A percentile compares a stretch with the other conserved stretches of the same genome.
These are phyloP conservation scores for Vulpes ferrilata DNA, from an alignment of 2,113 vertebrate species.

Conservation along the genomic window DNA sequence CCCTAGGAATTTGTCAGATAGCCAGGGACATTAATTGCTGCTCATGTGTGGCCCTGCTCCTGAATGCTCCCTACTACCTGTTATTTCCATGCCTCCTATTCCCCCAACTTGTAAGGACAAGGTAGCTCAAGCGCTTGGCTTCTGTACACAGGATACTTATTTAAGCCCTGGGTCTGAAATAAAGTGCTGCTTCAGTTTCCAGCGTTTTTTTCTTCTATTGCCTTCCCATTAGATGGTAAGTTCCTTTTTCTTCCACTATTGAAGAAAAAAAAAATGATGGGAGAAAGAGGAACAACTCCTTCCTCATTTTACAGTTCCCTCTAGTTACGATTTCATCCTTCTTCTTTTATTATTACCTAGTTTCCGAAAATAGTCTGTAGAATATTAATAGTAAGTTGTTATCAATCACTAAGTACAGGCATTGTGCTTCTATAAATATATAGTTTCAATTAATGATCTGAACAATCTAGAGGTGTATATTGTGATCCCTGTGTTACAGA, in stretches of 20 bases:
- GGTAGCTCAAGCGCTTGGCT: background rate
- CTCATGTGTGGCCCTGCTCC: too few species aligned
- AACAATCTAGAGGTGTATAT: background rate
- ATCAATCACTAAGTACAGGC: background rate
- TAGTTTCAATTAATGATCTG: background rate
- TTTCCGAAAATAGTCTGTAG: background rate
- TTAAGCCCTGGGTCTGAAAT: background rate
- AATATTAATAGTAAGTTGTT: background rate
- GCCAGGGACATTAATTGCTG: too few species aligned
- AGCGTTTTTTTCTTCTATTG: background rate
- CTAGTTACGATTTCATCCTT: background rate
- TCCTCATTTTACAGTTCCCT: slow-evolving; percentile 20
- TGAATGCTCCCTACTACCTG: background rate
- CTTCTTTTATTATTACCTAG: background rate
- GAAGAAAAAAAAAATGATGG: background rate
- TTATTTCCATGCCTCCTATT: background rate
- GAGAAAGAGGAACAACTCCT: background rate
- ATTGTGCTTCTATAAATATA: background rate
- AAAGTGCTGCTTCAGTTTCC: background rate
- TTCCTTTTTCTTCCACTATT: background rate
- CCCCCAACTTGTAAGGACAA: background rate
- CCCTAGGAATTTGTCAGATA: background rate
- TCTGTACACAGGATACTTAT: background rate
- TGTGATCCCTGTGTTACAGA: background rate
- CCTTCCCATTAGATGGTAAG: background rate